These are phyloP conservation scores for Drosophila anceps DNA, from an alignment of 2,888 invertebrate genomes.

Conservation along the genomic window DNA sequence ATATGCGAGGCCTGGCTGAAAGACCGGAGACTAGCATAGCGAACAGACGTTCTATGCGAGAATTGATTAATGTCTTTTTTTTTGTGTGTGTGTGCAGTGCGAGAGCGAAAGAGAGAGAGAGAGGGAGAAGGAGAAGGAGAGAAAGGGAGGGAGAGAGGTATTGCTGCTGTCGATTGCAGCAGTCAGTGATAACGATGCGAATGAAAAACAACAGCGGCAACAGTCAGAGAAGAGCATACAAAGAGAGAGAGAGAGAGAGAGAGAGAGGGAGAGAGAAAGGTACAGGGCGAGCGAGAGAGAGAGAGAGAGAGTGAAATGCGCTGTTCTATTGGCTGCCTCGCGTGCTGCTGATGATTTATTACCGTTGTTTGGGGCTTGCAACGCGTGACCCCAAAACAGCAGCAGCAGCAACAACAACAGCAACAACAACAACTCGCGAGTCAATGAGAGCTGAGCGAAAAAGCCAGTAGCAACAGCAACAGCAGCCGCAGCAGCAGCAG, in stretches of 20 bases:
- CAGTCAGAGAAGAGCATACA: slow-evolving; percentile 4
- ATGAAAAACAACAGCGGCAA: slow-evolving; percentile 34
- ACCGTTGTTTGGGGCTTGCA: slow-evolving; percentile 77
- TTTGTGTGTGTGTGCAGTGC: slow-evolving; percentile 48
- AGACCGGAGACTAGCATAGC: slow-evolving; percentile 37
- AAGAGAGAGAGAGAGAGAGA: not conserved
- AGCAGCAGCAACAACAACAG: slow-evolving; percentile 25
- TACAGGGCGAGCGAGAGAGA: not conserved
- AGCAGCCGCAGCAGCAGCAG: slow-evolving; percentile 23
- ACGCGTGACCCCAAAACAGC: slow-evolving; percentile 74
- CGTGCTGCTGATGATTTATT: slow-evolving; percentile 70
- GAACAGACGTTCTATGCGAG: slow-evolving; percentile 52
- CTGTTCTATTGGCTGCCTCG: slow-evolving; percentile 25
- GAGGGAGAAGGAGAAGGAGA: not conserved
- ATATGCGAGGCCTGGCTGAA: slow-evolving; percentile 33
- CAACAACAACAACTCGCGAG: slow-evolving; percentile 41
- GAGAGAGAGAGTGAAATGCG: not conserved
- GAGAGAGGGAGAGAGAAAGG: not conserved
- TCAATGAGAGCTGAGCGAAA: slow-evolving; percentile 70
- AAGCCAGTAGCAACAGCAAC: slow-evolving; percentile 32
- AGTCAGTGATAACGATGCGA: slow-evolving; percentile 77
- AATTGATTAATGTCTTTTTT: slow-evolving; percentile 80
- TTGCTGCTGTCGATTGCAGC: slow-evolving; percentile 73
- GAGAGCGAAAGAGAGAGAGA: not conserved
- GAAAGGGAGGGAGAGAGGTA: not conserved